Conservation (phyloP, 2,888 invertebrate genomes). For the Mythimna ferrago region DNA sequence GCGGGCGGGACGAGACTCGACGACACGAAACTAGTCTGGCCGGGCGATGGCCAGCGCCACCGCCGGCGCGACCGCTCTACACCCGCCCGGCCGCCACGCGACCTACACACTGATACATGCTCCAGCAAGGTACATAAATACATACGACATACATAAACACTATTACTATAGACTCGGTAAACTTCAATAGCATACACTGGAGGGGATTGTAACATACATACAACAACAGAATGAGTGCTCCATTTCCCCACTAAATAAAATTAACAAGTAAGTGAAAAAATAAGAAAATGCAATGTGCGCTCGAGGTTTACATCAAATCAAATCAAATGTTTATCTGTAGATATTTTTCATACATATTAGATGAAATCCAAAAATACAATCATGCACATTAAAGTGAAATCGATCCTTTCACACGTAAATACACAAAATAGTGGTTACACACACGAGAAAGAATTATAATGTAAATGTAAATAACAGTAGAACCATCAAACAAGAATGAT, state of each 20-base stretch:
- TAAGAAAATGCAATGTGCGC: conserved; percentile 73
- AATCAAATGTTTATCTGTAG: conserved; percentile 60
- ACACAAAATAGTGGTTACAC: conserved; percentile 86
- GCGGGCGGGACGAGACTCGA: conserved; percentile 65
- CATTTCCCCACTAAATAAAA: conserved; percentile 75
- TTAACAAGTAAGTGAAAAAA: conserved; percentile 77
- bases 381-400: conserved; percentile 79
- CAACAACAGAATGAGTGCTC: conserved; percentile 74
- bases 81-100: conserved; percentile 61
- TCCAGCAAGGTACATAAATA: conserved; percentile 71
- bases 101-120: conserved; percentile 65
- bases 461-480: conserved; percentile 85
- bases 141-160: conserved; percentile 76
- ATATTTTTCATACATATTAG: conserved; percentile 64
- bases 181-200: conserved; percentile 76
- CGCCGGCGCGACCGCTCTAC: conserved; percentile 42
- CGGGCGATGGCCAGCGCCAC: conserved; percentile 38
- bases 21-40: conserved; percentile 55
- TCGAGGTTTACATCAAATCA: conserved; percentile 66
- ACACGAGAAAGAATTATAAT: conserved; percentile 83
- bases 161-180: conserved; percentile 78
- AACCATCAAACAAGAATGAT: conserved; percentile 86
- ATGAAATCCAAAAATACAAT: conserved; percentile 69
- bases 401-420: conserved; percentile 84
- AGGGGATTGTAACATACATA: conserved; percentile 72